Percentiles rank a stretch among this genome's conserved stretches.
phyloP scores from a whole-genome alignment of 2,888 invertebrate species.

The Esperia sulphurella region DNA sequence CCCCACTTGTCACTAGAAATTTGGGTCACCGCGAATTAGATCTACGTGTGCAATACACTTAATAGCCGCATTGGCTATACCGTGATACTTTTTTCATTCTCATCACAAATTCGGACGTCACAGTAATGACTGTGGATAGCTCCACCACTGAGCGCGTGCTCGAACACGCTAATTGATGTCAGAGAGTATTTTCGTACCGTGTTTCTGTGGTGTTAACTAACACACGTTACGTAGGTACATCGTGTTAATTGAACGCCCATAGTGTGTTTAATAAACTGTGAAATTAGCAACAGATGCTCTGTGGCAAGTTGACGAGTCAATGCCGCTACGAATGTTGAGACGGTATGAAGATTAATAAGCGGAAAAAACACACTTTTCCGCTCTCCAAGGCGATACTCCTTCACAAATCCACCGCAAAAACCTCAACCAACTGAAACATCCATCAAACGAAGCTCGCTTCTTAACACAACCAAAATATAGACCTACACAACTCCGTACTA shows the following conservation, averaged over 20 bases:
- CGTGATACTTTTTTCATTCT: constrained; percentile 18
- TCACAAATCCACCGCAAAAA: constrained; percentile 51
- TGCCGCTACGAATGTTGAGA: constrained; percentile 7
- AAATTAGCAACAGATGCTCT: constrained; percentile 15
- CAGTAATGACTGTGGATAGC: constrained; percentile 29
- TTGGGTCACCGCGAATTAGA: constrained; percentile 66
- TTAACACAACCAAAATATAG: constrained; percentile 65
- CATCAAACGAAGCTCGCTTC: constrained; percentile 61
- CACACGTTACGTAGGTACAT: constrained; percentile 30
- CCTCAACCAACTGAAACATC: constrained; percentile 56
- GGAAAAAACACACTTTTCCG: constrained; percentile 33
- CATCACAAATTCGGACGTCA: constrained; percentile 7
- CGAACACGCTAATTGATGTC: constrained; percentile 51
- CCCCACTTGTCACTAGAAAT: constrained; percentile 55
- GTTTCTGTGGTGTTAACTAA: constrained; percentile 29
- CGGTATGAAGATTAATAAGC: constrained; percentile 24
- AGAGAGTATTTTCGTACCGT: constrained; percentile 48
- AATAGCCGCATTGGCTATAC: constrained; percentile 28
- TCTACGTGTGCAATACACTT: constrained; percentile 46
- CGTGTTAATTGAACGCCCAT: constrained; percentile 40
- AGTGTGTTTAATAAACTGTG: constrained; percentile 20
- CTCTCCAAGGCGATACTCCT: constrained; percentile 36
- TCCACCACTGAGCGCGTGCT: constrained; percentile 24
- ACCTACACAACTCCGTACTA: constrained; percentile 52
- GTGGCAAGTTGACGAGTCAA: constrained; percentile 3